Evolutionary conservation across 2,113 vertebrate species (phyloP).

Genomic region (Phalacrocorax carbo): DNA sequence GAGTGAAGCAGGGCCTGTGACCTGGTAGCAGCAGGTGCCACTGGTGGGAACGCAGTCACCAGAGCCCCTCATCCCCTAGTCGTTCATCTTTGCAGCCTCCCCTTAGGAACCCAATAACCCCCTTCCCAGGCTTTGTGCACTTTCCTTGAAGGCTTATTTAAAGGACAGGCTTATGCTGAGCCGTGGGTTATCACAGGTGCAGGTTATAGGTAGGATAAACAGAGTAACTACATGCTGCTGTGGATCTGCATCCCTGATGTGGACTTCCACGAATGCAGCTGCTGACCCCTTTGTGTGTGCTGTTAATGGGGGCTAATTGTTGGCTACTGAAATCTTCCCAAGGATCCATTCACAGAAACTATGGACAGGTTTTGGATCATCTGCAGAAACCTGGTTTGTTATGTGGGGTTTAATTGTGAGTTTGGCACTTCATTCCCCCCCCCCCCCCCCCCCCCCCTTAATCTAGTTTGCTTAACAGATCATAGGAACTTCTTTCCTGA

Average conservation of each 20-base stretch:
- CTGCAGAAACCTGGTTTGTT: background rate
- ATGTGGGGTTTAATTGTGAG: background rate
- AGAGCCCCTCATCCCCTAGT: fast-evolving
- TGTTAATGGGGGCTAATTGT: background rate
- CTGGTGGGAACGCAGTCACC: background rate
- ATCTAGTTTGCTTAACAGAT: background rate
- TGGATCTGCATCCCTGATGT: background rate
- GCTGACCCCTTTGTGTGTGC: background rate
- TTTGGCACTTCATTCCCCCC: background rate
- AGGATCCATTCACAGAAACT: background rate
- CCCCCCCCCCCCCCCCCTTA: background rate
- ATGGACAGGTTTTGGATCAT: background rate
- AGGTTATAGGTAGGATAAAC: background rate
- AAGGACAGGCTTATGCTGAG: background rate
- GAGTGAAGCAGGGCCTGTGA: background rate
- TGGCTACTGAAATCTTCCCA: background rate
- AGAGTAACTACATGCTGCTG: background rate
- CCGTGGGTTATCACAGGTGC: background rate
- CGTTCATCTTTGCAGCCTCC: fast-evolving
- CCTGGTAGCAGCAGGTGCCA: fast-evolving
- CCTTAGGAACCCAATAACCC: background rate
- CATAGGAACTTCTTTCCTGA: background rate
- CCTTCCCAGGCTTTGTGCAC: background rate
- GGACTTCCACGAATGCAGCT: background rate
- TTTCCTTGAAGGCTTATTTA: background rate